phyloP scores from a whole-genome alignment of 2,113 vertebrate species.

The Mystacornis crossleyi region DNA sequence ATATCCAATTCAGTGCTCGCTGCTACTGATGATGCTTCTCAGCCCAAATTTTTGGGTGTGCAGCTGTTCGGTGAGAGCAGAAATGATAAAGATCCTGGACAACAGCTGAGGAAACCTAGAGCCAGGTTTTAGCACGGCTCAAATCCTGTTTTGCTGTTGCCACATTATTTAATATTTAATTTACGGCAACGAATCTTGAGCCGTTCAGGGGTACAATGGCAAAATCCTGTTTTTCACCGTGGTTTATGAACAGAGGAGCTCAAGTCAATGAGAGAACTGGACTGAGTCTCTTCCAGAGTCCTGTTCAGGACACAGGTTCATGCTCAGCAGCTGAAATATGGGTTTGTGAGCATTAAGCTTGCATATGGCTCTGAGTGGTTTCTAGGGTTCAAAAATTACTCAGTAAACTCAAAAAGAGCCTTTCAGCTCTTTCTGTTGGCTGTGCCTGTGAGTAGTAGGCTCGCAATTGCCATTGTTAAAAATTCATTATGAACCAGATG shows the following conservation, averaged over 20 bases:
- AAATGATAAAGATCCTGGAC: background rate
- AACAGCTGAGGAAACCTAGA: background rate
- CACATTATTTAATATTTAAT: background rate
- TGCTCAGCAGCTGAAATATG: background rate
- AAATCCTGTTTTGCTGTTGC: background rate
- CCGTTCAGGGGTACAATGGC: background rate
- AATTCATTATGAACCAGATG: constrained; percentile 12
- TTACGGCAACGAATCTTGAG: background rate
- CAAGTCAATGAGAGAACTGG: background rate
- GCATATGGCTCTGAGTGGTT: background rate
- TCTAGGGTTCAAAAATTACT: background rate
- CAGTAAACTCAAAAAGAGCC: background rate
- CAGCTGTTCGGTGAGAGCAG: background rate
- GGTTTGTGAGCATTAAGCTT: background rate
- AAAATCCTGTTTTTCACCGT: background rate
- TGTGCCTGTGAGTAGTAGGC: background rate
- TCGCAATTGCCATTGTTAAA: constrained; percentile 17
- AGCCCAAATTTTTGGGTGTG: background rate
- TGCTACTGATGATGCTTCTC: background rate
- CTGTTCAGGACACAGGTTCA: background rate
- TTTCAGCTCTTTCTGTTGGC: constrained; percentile 19
- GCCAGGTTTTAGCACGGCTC: background rate
- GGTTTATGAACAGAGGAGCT: background rate
- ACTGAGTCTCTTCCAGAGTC: background rate
- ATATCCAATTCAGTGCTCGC: background rate